Evolutionary conservation across 1,140 invertebrate species (phyloP), one percentile per base, ranked within the genome.

Genomic region (Macrocentrus cingulum): DNA sequence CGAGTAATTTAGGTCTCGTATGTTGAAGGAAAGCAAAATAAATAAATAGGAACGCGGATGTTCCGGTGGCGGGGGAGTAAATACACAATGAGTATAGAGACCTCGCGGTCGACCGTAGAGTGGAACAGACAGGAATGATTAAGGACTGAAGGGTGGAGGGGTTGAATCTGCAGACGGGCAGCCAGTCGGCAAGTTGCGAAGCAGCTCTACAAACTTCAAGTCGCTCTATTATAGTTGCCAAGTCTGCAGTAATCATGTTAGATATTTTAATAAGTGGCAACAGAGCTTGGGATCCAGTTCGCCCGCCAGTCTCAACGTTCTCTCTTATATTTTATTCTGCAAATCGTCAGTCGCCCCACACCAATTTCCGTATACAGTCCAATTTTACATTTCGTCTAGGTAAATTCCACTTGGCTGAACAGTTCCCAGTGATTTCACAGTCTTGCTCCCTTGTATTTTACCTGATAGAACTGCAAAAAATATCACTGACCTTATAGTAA

Each of bases 241-340:
- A 74, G 68, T 75, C 68, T 66, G 65, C 63, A 64, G 72, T 77
- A 77, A 77, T 75, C 70, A 71, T 64, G 70, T 77, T 77, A 74
- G 72, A 74, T 75, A 75, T 77, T 77, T 77, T 77, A 76, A 75
- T 75, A 76, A 76, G 71, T 74, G 68, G 59, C 65, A 72, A 69
- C 64, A 68, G 62, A 65, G 54, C 44, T 62, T 60, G 60, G 66
- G 69, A 71, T 68, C 69, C 59, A 4, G 63, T 70, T 67, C 53
- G 29, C 57, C 46, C 54, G 34, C 36, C 44, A 44, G 49, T 45
- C 32, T 56, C 39, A 19, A 51, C 16, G 52, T 46, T 41, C 51
- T 29, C 25, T 22, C 56, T 56, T 23, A 20, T 34, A n/a, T 29
- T 36, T 29, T 42, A 50, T 39, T n/a, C n/a, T n/a, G n/a, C n/a